Base-by-base conservation (phyloP, 2,797 vertebrate genomes). In the Steatocranus sp. region DNA sequence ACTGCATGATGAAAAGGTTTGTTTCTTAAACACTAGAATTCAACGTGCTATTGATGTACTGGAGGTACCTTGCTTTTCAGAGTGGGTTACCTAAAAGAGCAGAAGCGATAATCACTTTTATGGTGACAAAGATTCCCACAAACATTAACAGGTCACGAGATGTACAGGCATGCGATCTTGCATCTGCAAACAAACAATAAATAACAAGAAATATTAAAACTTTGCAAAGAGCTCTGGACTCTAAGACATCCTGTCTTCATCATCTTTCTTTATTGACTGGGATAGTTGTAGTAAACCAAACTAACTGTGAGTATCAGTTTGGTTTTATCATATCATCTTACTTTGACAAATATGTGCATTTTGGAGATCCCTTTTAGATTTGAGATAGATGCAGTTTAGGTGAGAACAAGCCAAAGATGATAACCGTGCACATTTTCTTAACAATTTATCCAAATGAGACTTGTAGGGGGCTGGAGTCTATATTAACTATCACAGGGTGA, bases 61-160 rank as follows among this genome's bases (percentile, higher is more conserved):
- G 20, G 34, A 18, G 41, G 17, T 30, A 73, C 41, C 17, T 30
- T 30, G 68, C 10, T 27, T 48, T 48, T 73, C 41, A 48, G 25
- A 36, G 61, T 11, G 11, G 6, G n/a, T 91, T 91, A 96, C 96
- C 94, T 82, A 92, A 83, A 50, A 96, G 63, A 82, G 91, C 86
- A 8, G 86, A 50, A 70, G 78, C 80, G 89, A 96, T 88, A 77
- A 90, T 18, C 53, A 94, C 46, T 78, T 83, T 86, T 84, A 93
- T 56, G 78, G 87, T 3, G 58, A 93, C 18, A 5, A 78, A 25
- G 17, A 95, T 6, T 82, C 89, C 78, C 76, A 91, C 79, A 11
- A 91, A 80, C 20, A 87, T 74, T 3, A 93, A 11, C 12, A 87
- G 25, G 53, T 91, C 66, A 32, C 80, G 83, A 20, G 78, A 43